phyloP scores from a whole-genome alignment of 2,113 vertebrate genomes.

The Fregetta grallaria region DNA sequence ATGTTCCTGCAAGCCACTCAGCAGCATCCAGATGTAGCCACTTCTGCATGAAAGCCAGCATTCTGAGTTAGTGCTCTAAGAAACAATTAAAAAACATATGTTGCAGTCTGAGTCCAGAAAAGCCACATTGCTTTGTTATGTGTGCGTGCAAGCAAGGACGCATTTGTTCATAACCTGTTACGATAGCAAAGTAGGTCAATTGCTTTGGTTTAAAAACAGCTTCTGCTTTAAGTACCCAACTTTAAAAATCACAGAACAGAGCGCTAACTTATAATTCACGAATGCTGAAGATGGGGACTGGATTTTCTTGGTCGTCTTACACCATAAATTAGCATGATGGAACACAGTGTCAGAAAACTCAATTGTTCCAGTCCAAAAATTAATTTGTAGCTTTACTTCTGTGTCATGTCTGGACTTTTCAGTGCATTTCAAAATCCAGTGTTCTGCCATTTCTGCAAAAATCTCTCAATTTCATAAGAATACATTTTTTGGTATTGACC shows the following conservation, averaged over 20 bases:
- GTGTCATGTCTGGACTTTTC: not conserved
- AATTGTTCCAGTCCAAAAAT: not conserved
- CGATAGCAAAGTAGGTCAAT: not conserved
- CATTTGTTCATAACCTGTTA: not conserved
- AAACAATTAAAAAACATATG: not conserved
- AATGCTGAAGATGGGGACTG: not conserved
- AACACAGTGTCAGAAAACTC: not conserved
- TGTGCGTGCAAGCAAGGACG: not conserved
- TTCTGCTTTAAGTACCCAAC: not conserved
- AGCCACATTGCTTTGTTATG: not conserved
- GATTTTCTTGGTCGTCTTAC: not conserved
- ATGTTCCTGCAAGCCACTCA: not conserved
- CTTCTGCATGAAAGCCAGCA: conserved; percentile 4
- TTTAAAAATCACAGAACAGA: not conserved
- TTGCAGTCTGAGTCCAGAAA: not conserved
- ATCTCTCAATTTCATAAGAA: not conserved
- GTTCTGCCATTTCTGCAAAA: not conserved
- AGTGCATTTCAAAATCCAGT: not conserved
- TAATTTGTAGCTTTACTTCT: not conserved
- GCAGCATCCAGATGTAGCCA: conserved; percentile 5
- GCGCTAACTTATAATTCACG: not conserved
- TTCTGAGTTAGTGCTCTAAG: not conserved
- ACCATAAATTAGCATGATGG: not conserved
- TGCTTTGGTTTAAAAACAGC: not conserved
- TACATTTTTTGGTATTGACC: not conserved